Base-by-base conservation (phyloP, 1,140 invertebrate species). In the Orius insidiosus region DNA sequence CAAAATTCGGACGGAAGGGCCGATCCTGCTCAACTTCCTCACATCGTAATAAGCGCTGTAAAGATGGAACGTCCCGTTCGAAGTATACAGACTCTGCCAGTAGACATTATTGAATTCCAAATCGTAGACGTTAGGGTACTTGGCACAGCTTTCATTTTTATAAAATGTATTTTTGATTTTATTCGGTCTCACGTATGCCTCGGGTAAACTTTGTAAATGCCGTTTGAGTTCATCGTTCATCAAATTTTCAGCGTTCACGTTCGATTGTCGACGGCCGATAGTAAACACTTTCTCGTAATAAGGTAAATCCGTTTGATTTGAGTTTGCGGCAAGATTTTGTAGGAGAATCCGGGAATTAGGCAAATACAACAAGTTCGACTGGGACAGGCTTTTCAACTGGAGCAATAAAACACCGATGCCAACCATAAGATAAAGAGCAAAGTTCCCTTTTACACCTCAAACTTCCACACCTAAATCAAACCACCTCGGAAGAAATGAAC, bases 51-150 rank as follows among this genome's bases (percentile, higher is more conserved):
- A 93, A 9, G 88, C 87, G 1, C 83, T 85, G 57, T 84, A 92
- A 1, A 93, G 60, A 47, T 59, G 85, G 57, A 90, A 89, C 0
- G 85, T 85, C 1, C 85, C 85, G 54, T 89, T 84, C 19, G 69
- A 72, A 1, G 81, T 78, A 49, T 71, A 70, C 53, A 89, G 53
- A 8, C 75, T 82, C 60, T 93, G 85, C 85, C 85, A 89, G 60
- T 88, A 89, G 5, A 85, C 73, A 59, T 93, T 92, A 62, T 88
- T 89, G 66, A 87, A 92, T 59, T 90, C 79, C 43, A 93, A 65
- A 52, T 89, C 85, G 58, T 80, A 87, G 39, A 90, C 75, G 38
- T 74, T 84, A 1, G 88, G 87, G 58, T 85, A 89, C 51, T 68
- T 67, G 46, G 78, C 79, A 61, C 82, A 88, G 42, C 74, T 76